Base-by-base conservation (phyloP, 1,140 invertebrate species). In the Polyergus mexicanus region DNA sequence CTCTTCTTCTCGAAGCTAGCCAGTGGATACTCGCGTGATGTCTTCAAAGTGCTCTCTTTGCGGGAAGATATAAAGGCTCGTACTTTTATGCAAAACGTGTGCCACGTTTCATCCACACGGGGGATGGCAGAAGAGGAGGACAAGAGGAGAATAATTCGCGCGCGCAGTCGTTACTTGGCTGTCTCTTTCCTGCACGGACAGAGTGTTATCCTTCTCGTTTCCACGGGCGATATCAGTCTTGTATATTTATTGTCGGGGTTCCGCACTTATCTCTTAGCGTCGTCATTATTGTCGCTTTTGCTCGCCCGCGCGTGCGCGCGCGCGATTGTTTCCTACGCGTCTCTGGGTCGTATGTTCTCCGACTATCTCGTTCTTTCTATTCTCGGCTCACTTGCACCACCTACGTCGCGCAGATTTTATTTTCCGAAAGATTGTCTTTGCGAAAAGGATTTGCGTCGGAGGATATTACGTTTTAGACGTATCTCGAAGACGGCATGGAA, bases 181-280 rank as follows among this genome's bases (percentile, higher is more conserved):
- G 58, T 85, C 84, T 47, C 16, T 47, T 54, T 85, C 58, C 54
- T 65, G 80, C 75, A 47, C 56, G 13, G 44, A 47, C 75, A 85
- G 1, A 85, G 84, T 80, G 63, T 83, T 83, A 83, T 83, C 68
- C 78, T 72, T 22, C 74, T 66, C 44, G 0, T 51, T 51, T 77
- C 60, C 54, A 6, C 60, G 60, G 32, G 19, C 58, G 60, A 4
- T 84, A 71, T 90, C 86, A 90, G 89, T 85, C 89, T 90, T 88
- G 62, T 56, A 78, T 86, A 87, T 88, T 90, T 90, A 90, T 90
- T 90, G 89, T 90, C 89, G 65, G 69, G 71, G 60, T 88, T 90
- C 11, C 32, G 60, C 72, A 77, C 76, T 89, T 87, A 90, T 85
- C 81, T 87, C 62, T 68, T 68, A 68, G 28, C 62, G 68, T 66